Conservation (phyloP, 2,888 invertebrate species). For the Drosophila kokeensis region DNA sequence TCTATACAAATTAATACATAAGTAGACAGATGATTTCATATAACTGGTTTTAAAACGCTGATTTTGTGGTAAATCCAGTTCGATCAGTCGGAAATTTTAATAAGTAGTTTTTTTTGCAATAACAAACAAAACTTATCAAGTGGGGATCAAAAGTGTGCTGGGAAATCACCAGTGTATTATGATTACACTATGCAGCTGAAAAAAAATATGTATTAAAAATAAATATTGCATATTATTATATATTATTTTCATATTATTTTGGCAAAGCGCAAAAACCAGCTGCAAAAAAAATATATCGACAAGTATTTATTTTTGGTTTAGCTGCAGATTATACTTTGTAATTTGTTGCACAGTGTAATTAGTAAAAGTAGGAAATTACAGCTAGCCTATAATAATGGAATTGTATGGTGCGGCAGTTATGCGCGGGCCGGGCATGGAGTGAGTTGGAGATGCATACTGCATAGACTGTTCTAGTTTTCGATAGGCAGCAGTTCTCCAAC, state of each 20-base stretch:
- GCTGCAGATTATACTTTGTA: background rate
- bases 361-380: background rate
- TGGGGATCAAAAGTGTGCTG: background rate
- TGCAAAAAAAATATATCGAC: too few relatives aligned
- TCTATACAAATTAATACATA: constrained; percentile 5
- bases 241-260: background rate
- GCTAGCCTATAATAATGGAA: constrained; percentile 81
- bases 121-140: constrained; percentile 1
- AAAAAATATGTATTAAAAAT: background rate
- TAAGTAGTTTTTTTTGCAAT: constrained; percentile 19
- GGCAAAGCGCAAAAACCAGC: background rate
- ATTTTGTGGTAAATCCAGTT: constrained; percentile 68
- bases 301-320: background rate
- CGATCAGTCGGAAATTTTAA: constrained; percentile 14
- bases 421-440: constrained; percentile 82
- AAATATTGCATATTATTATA: background rate
- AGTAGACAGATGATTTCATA: constrained; percentile 30
- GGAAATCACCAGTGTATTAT: constrained; percentile 18
- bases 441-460: constrained; percentile 82
- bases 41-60: constrained; percentile 60
- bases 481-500: constrained; percentile 72
- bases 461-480: constrained; percentile 81
- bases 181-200: background rate
- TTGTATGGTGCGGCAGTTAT: constrained; percentile 81
- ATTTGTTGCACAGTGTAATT: background rate